phyloP scores from a whole-genome alignment of 2,113 vertebrate species.

The Aix galericulata region DNA sequence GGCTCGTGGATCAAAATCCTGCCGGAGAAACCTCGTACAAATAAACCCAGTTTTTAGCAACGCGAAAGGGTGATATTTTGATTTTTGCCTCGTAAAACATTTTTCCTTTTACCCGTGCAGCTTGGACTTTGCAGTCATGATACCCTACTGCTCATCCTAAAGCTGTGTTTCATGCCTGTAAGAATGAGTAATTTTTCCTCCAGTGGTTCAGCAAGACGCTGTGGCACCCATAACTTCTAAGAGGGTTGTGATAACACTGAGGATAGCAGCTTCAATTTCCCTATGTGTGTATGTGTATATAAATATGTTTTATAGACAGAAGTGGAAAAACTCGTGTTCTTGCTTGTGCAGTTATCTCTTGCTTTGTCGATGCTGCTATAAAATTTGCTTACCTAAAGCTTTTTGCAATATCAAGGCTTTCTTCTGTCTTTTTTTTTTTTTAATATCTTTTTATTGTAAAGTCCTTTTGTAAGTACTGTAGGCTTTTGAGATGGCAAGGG shows the following conservation, averaged over 20 bases:
- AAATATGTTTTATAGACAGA: neutral
- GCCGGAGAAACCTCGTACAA: neutral
- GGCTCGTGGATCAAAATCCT: neutral
- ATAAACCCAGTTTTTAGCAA: neutral
- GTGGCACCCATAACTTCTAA: neutral
- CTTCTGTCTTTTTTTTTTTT: neutral
- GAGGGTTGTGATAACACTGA: neutral
- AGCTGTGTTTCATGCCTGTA: neutral
- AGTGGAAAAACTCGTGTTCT: neutral
- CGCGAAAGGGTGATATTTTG: neutral
- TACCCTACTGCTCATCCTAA: neutral
- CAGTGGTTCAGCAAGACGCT: neutral
- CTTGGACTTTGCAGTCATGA: neutral
- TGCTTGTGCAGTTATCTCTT: neutral
- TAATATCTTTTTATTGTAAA: neutral
- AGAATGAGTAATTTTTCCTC: neutral
- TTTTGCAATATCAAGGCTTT: neutral
- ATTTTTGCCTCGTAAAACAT: neutral
- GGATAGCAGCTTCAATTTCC: neutral
- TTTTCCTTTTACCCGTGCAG: neutral
- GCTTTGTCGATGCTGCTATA: neutral
- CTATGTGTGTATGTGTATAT: rapidly evolving
- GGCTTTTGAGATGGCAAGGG: neutral
- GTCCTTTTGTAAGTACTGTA: rapidly evolving
- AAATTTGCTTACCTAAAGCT: neutral